phyloP scores from a whole-genome alignment of 2,113 vertebrate genomes.

The Jaculus jaculus region DNA sequence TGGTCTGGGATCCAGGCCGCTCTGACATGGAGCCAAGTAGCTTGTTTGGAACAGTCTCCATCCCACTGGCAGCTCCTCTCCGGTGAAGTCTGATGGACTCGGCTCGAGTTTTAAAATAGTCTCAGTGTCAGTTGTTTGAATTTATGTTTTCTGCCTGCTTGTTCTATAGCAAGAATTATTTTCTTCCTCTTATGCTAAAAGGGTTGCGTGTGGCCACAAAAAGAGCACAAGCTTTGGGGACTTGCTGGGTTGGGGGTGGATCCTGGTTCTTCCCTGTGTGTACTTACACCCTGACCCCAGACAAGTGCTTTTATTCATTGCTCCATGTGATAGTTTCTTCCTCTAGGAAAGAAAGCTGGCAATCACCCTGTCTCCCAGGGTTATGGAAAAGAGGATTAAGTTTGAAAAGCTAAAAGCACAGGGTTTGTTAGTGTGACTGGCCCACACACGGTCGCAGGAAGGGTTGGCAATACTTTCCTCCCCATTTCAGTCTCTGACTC shows the following conservation, averaged over 20 bases:
- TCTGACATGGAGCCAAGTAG: slow-evolving; percentile 74
- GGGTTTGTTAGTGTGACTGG: background rate
- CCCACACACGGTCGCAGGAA: background rate
- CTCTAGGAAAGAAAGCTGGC: background rate
- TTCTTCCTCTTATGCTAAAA: slow-evolving; percentile 35
- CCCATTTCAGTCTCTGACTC: background rate
- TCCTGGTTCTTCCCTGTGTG: fast-evolving
- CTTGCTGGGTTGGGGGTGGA: background rate
- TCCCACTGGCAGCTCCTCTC: slow-evolving; percentile 54
- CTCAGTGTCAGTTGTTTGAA: slow-evolving; percentile 23
- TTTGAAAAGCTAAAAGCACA: background rate
- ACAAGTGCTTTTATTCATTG: background rate
- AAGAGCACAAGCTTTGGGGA: background rate
- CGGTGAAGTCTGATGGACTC: background rate
- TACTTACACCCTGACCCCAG: background rate
- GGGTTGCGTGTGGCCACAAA: background rate
- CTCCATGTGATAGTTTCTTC: background rate
- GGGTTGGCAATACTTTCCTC: background rate
- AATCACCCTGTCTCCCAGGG: background rate
- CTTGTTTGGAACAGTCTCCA: slow-evolving; percentile 65
- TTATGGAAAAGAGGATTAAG: background rate
- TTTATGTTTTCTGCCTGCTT: slow-evolving; percentile 57
- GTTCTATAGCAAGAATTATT: slow-evolving; percentile 24
- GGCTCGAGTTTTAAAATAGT: slow-evolving; percentile 55
- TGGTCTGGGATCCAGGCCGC: slow-evolving; percentile 63